A percentile compares a stretch with the other conserved stretches of the same genome.
phyloP scores from a whole-genome alignment of 2,888 invertebrate species.

The Malthinus seriepunctatus region DNA sequence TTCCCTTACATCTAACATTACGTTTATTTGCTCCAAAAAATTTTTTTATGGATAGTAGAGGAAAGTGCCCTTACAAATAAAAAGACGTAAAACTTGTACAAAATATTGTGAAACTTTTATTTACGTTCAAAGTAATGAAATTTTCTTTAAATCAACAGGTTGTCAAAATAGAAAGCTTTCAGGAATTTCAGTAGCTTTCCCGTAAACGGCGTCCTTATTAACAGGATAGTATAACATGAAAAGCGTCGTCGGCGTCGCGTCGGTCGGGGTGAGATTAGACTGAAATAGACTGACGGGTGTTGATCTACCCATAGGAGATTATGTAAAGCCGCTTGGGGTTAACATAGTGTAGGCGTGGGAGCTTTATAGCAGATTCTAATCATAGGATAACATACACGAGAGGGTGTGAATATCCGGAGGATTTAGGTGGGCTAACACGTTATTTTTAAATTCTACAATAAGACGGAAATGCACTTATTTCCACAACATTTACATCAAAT shows the following conservation, averaged over 20 bases:
- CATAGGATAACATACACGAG: constrained; percentile 24
- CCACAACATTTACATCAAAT: neutral
- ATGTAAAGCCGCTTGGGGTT: constrained; percentile 18
- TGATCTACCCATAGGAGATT: constrained; percentile 32
- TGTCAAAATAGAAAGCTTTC: constrained; percentile 25
- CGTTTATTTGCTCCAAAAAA: too few relatives aligned
- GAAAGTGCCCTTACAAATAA: too few relatives aligned
- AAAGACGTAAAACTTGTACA: too few relatives aligned
- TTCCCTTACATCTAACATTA: too few relatives aligned
- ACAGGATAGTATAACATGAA: constrained; percentile 37
- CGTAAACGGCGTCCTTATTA: constrained; percentile 39
- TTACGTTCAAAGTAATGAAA: too few relatives aligned
- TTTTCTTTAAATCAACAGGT: constrained; percentile 15
- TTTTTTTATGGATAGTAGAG: too few relatives aligned
- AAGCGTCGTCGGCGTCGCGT: constrained; percentile 43
- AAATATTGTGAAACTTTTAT: neutral
- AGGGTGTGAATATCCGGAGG: constrained; percentile 7
- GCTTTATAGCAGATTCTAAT: constrained; percentile 26
- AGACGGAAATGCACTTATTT: neutral
- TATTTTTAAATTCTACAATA: neutral
- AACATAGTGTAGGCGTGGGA: constrained; percentile 25
- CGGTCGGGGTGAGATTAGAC: constrained; percentile 37
- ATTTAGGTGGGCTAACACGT: constrained; percentile 2
- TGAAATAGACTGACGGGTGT: constrained; percentile 19
- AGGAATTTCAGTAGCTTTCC: constrained; percentile 37